Evolutionary conservation across 2,113 vertebrate species (phyloP).

Genomic region (Penelope pileata): DNA sequence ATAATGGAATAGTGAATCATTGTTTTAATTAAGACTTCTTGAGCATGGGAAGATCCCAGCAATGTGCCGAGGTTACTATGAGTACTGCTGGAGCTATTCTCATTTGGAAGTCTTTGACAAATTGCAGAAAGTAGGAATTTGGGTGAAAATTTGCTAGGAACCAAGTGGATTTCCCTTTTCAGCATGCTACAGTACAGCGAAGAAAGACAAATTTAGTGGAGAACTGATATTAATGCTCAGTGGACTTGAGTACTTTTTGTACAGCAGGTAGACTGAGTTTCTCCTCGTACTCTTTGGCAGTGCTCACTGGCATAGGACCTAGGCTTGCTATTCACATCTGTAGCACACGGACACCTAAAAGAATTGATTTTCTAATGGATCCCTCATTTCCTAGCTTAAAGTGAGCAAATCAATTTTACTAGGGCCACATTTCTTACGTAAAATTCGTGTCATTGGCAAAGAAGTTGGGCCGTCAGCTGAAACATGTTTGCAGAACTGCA

Average conservation of each 20-base stretch:
- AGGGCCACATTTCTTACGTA: not conserved
- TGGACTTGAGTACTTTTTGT: not conserved
- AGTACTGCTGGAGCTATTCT: not conserved
- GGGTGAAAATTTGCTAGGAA: not conserved
- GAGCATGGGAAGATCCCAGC: not conserved
- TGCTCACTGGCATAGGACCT: not conserved
- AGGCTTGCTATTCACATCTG: fast-evolving
- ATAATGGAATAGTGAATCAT: not conserved
- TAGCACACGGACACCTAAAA: not conserved
- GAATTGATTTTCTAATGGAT: not conserved
- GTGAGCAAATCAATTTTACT: not conserved
- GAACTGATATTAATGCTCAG: not conserved
- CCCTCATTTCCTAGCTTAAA: not conserved
- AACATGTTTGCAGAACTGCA: not conserved
- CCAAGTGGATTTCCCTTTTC: not conserved
- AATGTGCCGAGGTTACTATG: not conserved
- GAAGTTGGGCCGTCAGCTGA: not conserved
- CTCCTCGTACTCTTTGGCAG: not conserved
- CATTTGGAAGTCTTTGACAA: not conserved
- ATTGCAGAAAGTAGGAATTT: not conserved
- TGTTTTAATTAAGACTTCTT: not conserved
- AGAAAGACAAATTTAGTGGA: not conserved
- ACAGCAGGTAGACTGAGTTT: not conserved
- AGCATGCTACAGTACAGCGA: not conserved
- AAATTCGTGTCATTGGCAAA: not conserved